These are phyloP conservation scores for Pollenia labialis DNA, from an alignment of 2,888 invertebrate genomes.

Conservation along the genomic window DNA sequence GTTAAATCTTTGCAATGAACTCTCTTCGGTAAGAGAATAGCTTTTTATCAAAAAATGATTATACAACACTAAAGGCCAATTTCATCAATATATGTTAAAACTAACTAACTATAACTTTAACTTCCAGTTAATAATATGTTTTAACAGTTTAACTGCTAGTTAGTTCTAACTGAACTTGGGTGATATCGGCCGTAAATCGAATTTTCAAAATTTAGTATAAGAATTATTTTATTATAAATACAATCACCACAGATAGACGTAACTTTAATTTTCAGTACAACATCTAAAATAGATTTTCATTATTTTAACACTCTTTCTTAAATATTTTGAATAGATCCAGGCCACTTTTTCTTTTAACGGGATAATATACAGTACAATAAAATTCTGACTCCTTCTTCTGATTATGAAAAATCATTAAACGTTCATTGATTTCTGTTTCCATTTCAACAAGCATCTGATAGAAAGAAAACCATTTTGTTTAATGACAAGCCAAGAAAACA, in stretches of 20 bases:
- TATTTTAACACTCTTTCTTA: constrained; percentile 1
- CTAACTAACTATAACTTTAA: no score
- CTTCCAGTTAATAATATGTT: no score
- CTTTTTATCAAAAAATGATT: no score
- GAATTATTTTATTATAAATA: no score
- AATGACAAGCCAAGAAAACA: background rate
- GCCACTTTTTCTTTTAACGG: constrained; percentile 77
- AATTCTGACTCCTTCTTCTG: constrained; percentile 80
- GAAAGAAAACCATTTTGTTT: background rate
- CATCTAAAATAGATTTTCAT: background rate
- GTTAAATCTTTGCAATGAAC: no score
- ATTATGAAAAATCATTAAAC: constrained; percentile 78
- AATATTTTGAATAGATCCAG: constrained; percentile 21
- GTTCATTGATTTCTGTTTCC: constrained; percentile 79
- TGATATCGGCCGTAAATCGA: no score
- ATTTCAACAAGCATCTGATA: constrained; percentile 76
- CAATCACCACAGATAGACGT: background rate
- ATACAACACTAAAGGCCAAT: no score
- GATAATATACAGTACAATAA: constrained; percentile 81
- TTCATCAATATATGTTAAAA: no score
- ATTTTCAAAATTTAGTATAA: no score
- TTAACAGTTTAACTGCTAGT: no score
- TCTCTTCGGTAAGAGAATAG: no score
- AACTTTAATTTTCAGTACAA: constrained; percentile 21
- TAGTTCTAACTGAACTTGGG: no score